A percentile compares a stretch with the other conserved stretches of the same genome.
Conservation (phyloP, 1,140 invertebrate genomes). For the Drosophila santomea region DNA sequence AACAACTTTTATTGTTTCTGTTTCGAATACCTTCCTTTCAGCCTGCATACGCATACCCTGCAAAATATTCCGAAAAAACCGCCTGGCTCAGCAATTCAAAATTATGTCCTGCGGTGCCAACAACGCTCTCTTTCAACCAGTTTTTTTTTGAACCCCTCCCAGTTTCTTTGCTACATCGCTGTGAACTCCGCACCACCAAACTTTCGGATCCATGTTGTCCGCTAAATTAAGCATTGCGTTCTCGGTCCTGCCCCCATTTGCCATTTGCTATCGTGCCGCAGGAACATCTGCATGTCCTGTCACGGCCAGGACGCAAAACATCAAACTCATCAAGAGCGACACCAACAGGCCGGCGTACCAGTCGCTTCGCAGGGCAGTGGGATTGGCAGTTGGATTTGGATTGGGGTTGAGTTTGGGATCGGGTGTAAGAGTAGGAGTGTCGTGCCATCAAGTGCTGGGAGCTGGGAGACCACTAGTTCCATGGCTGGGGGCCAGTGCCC, state of each 20-base stretch:
- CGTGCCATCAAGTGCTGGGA: slow-evolving; percentile 39
- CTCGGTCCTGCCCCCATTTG: slow-evolving; percentile 11
- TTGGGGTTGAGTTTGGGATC: no score
- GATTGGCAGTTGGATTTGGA: no score
- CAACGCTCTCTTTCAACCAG: slow-evolving; percentile 38
- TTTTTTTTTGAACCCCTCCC: slow-evolving; percentile 23
- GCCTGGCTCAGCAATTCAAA: slow-evolving; percentile 65
- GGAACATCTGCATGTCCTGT: slow-evolving; percentile 81
- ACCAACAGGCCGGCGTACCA: slow-evolving; percentile 39
- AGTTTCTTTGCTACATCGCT: background rate
- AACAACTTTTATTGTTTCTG: background rate
- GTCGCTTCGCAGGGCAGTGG: background rate
- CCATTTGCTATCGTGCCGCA: slow-evolving; percentile 22
- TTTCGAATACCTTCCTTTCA: background rate
- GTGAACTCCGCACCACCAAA: slow-evolving; percentile 37
- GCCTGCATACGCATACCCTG: background rate
- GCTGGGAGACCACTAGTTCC: slow-evolving; percentile 52
- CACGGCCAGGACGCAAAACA: slow-evolving; percentile 75
- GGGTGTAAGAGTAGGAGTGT: background rate
- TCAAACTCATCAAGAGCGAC: slow-evolving; percentile 77
- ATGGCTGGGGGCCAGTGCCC: slow-evolving; percentile 51
- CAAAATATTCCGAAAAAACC: slow-evolving; percentile 1
- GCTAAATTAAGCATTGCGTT: slow-evolving; percentile 79
- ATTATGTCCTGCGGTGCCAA: slow-evolving; percentile 71
- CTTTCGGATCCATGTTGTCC: slow-evolving; percentile 65